Evolutionary conservation across 2,888 invertebrate species (phyloP).

Genomic region (Drosophila demipolita): DNA sequence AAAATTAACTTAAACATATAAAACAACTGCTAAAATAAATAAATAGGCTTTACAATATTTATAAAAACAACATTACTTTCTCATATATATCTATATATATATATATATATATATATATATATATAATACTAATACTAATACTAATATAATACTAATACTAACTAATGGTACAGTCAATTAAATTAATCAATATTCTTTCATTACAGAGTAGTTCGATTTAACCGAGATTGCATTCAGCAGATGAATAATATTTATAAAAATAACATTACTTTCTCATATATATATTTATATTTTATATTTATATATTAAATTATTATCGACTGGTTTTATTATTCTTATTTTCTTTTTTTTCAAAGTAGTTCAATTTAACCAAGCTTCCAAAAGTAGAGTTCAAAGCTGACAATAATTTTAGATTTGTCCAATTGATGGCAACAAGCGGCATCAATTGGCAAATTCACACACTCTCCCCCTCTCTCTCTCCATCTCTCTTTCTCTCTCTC

Average conservation of each 20-base stretch:
- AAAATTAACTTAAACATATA: not conserved
- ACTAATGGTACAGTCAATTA: accelerated
- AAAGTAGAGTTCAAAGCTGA: constrained; percentile 31
- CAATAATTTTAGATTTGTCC: constrained; percentile 47
- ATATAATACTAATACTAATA: not conserved
- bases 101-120: not conserved
- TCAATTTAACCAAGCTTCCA: not conserved
- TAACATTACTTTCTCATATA: too few relatives aligned
- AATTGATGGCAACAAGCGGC: constrained; percentile 38
- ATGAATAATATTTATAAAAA: too few relatives aligned
- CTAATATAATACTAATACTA: too few relatives aligned
- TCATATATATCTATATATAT: too few relatives aligned
- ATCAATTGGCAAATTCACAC: constrained; percentile 49
- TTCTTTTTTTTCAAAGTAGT: not conserved
- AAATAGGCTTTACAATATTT: not conserved
- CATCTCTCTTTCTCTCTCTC: not conserved
- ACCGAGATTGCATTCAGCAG: not conserved
- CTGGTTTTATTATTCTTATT: not conserved
- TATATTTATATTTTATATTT: too few relatives aligned
- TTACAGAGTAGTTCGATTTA: not conserved
- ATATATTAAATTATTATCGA: too few relatives aligned
- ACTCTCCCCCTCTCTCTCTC: not conserved
- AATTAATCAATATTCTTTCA: not conserved
- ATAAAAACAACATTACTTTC: not conserved
- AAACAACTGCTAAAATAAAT: not conserved